Percentiles rank a stretch among this genome's conserved stretches.
Evolutionary conservation across 2,888 invertebrate species (phyloP).

Genomic region (Anodontia alba): DNA sequence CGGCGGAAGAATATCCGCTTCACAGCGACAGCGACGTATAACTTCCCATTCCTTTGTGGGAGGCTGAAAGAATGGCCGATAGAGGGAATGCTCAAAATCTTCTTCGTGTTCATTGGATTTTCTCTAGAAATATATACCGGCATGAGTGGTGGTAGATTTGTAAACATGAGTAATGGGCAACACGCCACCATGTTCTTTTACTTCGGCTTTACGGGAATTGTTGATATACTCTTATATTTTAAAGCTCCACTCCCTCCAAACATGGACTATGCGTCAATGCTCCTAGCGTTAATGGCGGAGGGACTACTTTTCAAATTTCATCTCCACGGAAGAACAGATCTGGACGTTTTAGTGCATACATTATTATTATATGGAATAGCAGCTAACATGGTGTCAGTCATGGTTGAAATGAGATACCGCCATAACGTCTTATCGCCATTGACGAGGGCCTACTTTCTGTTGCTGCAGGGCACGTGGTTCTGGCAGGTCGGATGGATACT

Average conservation of each 20-base stretch:
- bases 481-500: slow-evolving; percentile 86
- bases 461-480: slow-evolving; percentile 87
- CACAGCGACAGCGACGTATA: slow-evolving; percentile 68
- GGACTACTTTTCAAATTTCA: slow-evolving; percentile 86
- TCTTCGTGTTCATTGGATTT: slow-evolving; percentile 66
- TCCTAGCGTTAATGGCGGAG: slow-evolving; percentile 85
- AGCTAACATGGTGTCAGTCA: slow-evolving; percentile 77
- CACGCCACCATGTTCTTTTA: slow-evolving; percentile 87
- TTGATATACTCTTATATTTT: slow-evolving; percentile 84
- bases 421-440: slow-evolving; percentile 82
- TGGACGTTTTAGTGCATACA: slow-evolving; percentile 85
- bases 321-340: slow-evolving; percentile 84
- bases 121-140: slow-evolving; percentile 69
- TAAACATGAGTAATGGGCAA: slow-evolving; percentile 85
- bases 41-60: slow-evolving; percentile 72
- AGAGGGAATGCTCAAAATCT: slow-evolving; percentile 67
- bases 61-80: slow-evolving; percentile 66
- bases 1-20: slow-evolving; percentile 66
- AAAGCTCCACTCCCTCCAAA: slow-evolving; percentile 83
- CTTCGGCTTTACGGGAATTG: slow-evolving; percentile 85
- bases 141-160: slow-evolving; percentile 82
- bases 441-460: slow-evolving; percentile 83
- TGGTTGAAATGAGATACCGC: slow-evolving; percentile 84
- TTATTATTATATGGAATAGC: slow-evolving; percentile 85
- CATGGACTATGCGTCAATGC: slow-evolving; percentile 84